These are phyloP conservation scores for Tokudaia muenninki DNA, from an alignment of 2,797 vertebrate genomes.

Conservation along the genomic window DNA sequence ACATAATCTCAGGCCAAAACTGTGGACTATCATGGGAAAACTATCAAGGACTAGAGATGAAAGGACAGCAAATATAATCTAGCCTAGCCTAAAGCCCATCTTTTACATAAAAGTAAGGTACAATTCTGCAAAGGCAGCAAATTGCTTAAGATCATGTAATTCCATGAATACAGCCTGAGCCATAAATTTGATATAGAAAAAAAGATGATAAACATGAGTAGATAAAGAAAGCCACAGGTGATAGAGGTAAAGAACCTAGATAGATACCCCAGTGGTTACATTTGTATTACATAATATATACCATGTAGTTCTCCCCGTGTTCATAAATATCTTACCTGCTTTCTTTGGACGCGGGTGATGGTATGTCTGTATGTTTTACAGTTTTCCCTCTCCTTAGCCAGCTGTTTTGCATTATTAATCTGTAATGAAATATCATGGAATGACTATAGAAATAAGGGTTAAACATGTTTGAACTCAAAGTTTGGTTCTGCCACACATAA, in stretches of 20 bases:
- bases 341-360: not conserved
- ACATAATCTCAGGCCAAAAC: rapidly evolving
- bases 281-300: not conserved
- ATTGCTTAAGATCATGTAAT: not conserved
- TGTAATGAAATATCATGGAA: not conserved
- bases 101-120: slow-evolving; percentile 6
- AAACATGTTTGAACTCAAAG: not conserved
- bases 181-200: not conserved
- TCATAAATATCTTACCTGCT: not conserved
- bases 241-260: not conserved
- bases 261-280: not conserved
- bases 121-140: not conserved
- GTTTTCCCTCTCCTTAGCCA: not conserved
- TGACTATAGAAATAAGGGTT: not conserved
- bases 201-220: not conserved
- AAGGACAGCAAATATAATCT: not conserved
- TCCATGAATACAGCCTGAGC: not conserved
- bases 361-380: not conserved
- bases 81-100: not conserved
- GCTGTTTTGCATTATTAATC: not conserved
- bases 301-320: not conserved
- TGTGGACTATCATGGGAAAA: not conserved
- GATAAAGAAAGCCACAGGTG: not conserved
- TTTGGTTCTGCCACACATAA: not conserved
- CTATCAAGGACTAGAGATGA: not conserved